Evolutionary conservation across 2,797 vertebrate species (phyloP).

Genomic region (Rhadinocentrus ornatus): DNA sequence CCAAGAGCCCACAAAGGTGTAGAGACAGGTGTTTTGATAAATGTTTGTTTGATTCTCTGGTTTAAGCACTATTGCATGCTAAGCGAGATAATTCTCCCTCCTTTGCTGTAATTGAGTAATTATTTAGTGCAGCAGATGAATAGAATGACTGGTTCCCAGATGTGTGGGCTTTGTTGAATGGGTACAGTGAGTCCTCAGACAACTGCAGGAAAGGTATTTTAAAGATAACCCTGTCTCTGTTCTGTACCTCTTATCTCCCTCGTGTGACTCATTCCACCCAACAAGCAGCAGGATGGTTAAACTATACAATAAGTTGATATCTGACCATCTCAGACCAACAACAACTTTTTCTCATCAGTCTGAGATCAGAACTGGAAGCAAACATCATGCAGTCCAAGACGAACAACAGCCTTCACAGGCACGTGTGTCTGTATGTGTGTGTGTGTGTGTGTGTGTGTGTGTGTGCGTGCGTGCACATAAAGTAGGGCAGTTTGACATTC

Average conservation of each 20-base stretch:
- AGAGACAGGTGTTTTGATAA: no score
- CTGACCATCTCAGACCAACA: conserved; percentile 14
- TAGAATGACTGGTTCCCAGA: conserved; percentile 30
- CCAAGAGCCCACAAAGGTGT: background rate
- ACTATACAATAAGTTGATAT: conserved; percentile 8
- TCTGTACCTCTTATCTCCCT: conserved; percentile 8
- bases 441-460: conserved; percentile 6
- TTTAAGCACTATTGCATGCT: background rate
- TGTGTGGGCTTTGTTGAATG: conserved; percentile 37
- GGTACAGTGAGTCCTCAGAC: background rate
- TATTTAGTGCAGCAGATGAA: conserved; percentile 44
- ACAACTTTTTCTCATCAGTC: conserved; percentile 20
- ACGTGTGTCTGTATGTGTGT: conserved; percentile 10
- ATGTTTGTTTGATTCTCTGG: no score
- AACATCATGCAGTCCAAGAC: conserved; percentile 38
- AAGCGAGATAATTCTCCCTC: conserved; percentile 31
- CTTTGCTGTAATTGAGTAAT: conserved; percentile 49
- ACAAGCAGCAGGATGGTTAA: conserved; percentile 3
- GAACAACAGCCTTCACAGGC: conserved; percentile 40
- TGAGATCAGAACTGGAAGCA: conserved; percentile 47
- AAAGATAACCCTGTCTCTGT: conserved; percentile 9
- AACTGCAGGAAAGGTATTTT: conserved; percentile 28
- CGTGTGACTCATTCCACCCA: background rate
- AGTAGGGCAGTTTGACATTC: conserved; percentile 67
- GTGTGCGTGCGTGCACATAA: conserved; percentile 15